These are phyloP conservation scores for Eufriesea mexicana DNA, from an alignment of 1,140 invertebrate species.

Conservation along the genomic window DNA sequence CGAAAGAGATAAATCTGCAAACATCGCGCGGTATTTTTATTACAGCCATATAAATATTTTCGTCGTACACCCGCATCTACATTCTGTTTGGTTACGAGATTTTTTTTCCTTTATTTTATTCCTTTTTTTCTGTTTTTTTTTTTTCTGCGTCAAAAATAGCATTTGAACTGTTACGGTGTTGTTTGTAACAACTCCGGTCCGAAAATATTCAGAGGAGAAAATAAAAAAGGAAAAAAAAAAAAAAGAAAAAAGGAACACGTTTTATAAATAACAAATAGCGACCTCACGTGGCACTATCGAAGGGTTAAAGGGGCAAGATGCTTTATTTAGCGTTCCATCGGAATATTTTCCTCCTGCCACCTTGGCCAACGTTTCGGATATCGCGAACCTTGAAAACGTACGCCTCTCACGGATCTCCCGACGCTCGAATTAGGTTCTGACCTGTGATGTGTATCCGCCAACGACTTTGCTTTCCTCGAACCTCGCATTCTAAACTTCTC, in stretches of 20 bases:
- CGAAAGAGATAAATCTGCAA: neutral
- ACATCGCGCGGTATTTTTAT: neutral
- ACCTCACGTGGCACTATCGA: neutral
- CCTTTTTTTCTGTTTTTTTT: neutral
- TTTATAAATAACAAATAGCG: constrained; percentile 22
- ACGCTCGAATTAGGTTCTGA: neutral
- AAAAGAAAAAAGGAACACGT: neutral
- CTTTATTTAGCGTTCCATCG: constrained; percentile 9
- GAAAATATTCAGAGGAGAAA: constrained; percentile 9
- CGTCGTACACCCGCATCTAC: neutral
- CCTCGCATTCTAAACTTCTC: neutral
- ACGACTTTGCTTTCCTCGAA: neutral
- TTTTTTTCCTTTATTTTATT: neutral
- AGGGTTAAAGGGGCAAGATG: neutral
- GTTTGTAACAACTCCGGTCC: neutral
- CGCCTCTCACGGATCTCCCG: neutral
- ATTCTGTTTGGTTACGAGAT: constrained; percentile 1
- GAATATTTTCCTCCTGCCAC: neutral
- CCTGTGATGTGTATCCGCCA: no score
- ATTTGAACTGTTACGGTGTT: neutral
- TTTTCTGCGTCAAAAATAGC: neutral
- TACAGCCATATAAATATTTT: neutral
- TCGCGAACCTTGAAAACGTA: neutral
- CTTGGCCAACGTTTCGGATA: neutral
- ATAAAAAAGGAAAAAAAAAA: neutral